A percentile compares a stretch with the other conserved stretches of the same genome.
These are phyloP conservation scores for Beroe ovata DNA, from an alignment of 37 sponge, comb jelly and placozoan species.

Conservation along the genomic window DNA sequence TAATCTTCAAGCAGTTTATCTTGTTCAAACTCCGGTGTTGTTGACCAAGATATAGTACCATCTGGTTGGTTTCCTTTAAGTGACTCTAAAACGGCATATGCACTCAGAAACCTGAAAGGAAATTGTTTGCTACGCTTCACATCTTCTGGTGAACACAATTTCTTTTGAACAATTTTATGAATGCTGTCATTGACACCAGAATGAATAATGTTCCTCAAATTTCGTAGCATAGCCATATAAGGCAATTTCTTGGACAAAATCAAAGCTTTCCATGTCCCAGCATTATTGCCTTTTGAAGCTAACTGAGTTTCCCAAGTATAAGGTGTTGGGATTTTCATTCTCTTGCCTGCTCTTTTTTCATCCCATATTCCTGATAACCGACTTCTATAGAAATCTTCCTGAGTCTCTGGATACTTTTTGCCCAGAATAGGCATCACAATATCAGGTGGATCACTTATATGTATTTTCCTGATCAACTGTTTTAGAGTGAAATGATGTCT, in stretches of 20 bases:
- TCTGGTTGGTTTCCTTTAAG: not conserved
- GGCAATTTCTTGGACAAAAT: conserved; percentile 88
- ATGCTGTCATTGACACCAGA: conserved; percentile 80
- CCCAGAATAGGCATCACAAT: conserved; percentile 94
- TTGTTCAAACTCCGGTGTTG: conserved; percentile 31
- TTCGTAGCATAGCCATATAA: conserved; percentile 98
- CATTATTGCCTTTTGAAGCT: conserved; percentile 90
- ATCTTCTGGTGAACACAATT: conserved; percentile 76
- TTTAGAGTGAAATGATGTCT: conserved; percentile 87
- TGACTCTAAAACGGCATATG: conserved; percentile 79
- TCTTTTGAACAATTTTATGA: conserved; percentile 83
- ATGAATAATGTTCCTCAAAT: conserved; percentile 89
- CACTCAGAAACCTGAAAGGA: conserved; percentile 97
- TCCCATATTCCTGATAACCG: conserved; percentile 92
- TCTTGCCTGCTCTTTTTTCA: conserved; percentile 89
- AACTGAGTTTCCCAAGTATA: conserved; percentile 99
- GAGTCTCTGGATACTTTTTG: conserved; percentile 88
- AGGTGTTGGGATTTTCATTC: conserved; percentile 94
- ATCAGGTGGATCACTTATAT: conserved; percentile 90
- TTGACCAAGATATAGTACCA: conserved; percentile 24
- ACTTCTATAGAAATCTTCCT: conserved; percentile 84
- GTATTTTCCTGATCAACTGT: conserved; percentile 96
- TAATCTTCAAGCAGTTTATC: conserved; percentile 73
- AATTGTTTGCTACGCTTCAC: conserved; percentile 95
- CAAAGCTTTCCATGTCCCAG: conserved; percentile 88